Base-by-base conservation (phyloP, 1,140 invertebrate species). In the Bombus consobrinus region DNA sequence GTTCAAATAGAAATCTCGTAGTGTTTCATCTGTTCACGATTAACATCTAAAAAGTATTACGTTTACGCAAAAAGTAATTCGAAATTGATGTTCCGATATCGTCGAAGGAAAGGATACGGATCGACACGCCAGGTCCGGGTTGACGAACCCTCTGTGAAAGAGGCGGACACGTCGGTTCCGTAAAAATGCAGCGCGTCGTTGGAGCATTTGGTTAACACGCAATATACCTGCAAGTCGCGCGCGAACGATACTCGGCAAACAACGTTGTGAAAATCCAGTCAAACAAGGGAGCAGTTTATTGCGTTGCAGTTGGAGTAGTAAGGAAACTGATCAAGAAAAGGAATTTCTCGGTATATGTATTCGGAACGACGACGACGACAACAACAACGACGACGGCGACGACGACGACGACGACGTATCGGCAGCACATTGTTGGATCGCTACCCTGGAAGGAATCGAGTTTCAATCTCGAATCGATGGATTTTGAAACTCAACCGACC, bases 101-200 rank as follows among this genome's bases (percentile, higher is more conserved):
- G 6, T 22, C 2, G 18, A 5, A 15, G n/a, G 25, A 25, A 72
- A 72, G 39, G 39, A 47, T 43, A 75, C 71, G 76, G 71, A 80
- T 53, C 37, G 75, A 32, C 76, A 28, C 66, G 43, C 10, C 43
- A 74, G 28, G 41, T 59, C 53, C 79, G 74, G 79, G 83, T 82
- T 76, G 83, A 81, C 79, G 88, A 83, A 72, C 76, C 69, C 73
- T 62, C 37, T 53, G 47, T 62, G 43, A 71, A 62, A 74, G 74
- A 57, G 25, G 77, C 77, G 82, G 64, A 79, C 66, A 80, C 77
- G 37, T 73, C 47, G 77, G 25, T 73, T 28, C 53, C 34, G 68
- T 80, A 71, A 80, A 85, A 85, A 85, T 80, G 83, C 83, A 84
- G 37, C 41, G 37, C 53, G 39, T 32, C 64, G 77, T n/a, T 9